Evolutionary conservation across 2,888 invertebrate genomes (phyloP).

Genomic region (Drosophila trichaetosa): DNA sequence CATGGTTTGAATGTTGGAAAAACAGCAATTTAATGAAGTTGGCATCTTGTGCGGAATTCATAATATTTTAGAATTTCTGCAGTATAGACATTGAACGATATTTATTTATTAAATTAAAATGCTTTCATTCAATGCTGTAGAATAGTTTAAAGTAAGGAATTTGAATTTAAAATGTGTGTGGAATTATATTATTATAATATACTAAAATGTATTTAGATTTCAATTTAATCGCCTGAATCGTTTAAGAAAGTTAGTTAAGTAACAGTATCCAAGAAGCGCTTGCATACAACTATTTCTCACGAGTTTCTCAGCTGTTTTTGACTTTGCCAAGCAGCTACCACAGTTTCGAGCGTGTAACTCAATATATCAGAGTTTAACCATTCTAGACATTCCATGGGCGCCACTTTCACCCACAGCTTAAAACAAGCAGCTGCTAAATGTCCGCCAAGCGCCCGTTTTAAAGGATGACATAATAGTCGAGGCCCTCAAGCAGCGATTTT

Average conservation of each 20-base stretch:
- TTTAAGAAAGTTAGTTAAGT: background rate
- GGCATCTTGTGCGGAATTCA: background rate
- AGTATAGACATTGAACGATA: background rate
- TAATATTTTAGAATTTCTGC: background rate
- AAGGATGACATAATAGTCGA: conserved; percentile 65
- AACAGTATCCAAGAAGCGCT: background rate
- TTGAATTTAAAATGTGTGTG: background rate
- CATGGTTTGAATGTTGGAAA: conserved; percentile 40
- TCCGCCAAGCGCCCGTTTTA: conserved; percentile 47
- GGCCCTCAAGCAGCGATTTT: conserved; percentile 7
- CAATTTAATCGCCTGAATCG: background rate
- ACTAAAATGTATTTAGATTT: background rate
- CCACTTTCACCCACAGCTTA: conserved; percentile 59
- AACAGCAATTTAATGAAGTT: conserved; percentile 5
- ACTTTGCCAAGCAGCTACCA: background rate
- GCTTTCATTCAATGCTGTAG: background rate
- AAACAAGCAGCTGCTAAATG: conserved; percentile 58
- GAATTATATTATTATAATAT: background rate
- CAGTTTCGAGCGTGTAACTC: conserved; percentile 29
- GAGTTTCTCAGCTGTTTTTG: conserved; percentile 8
- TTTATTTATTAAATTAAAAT: conserved; percentile 1
- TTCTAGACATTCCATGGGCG: conserved; percentile 51
- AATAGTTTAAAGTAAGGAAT: background rate
- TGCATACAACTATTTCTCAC: conserved; percentile 19
- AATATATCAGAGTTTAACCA: conserved; percentile 46